A percentile compares a stretch with the other conserved stretches of the same genome.
These are phyloP conservation scores for Patella ulyssiponensis DNA, from an alignment of 2,888 invertebrate genomes.

Conservation along the genomic window DNA sequence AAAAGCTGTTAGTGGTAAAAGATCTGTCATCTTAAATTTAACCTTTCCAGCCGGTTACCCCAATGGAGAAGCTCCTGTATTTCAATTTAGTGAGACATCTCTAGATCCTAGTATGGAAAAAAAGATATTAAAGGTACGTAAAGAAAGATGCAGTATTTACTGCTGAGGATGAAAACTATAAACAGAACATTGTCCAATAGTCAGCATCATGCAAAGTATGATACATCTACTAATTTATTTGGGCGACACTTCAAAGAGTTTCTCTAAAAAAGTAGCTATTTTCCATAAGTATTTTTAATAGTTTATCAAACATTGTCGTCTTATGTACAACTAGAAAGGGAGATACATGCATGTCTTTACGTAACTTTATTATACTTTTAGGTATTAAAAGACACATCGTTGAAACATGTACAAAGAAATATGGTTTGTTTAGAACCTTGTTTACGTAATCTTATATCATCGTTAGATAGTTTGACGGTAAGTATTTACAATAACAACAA, in stretches of 20 bases:
- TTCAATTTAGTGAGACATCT: slow-evolving; percentile 78
- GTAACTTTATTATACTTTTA: slow-evolving; percentile 44
- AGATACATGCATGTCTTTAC: background rate
- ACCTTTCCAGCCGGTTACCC: slow-evolving; percentile 85
- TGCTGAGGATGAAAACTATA: no score
- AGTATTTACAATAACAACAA: slow-evolving; percentile 13
- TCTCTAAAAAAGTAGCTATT: background rate
- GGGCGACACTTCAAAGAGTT: no score
- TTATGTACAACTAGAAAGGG: background rate
- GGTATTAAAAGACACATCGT: slow-evolving; percentile 77
- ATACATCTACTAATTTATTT: no score
- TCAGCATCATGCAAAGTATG: no score
- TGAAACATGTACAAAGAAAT: slow-evolving; percentile 87
- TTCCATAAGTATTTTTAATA: background rate
- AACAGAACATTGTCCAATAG: no score
- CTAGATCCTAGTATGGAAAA: slow-evolving; percentile 82
- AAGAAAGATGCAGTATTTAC: no score
- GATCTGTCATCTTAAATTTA: slow-evolving; percentile 72
- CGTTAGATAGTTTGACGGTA: slow-evolving; percentile 73
- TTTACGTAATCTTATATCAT: slow-evolving; percentile 80
- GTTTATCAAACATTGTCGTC: background rate
- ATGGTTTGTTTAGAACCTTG: slow-evolving; percentile 91
- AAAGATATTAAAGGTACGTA: slow-evolving; percentile 81
- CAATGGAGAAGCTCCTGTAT: slow-evolving; percentile 78
- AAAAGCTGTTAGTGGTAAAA: slow-evolving; percentile 73